These are phyloP conservation scores for Egretta garzetta DNA, from an alignment of 2,113 vertebrate genomes.

Conservation along the genomic window DNA sequence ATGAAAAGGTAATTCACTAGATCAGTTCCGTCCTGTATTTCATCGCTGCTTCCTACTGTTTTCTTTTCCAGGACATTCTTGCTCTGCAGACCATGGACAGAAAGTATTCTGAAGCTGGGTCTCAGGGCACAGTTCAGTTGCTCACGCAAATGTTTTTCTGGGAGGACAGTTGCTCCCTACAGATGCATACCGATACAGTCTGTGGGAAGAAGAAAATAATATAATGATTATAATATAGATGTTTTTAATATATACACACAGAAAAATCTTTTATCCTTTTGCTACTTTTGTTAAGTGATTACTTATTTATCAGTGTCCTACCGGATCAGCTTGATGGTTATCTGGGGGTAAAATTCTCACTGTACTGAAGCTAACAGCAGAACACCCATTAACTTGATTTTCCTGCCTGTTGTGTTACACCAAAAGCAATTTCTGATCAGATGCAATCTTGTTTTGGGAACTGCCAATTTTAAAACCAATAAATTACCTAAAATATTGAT, in stretches of 20 bases:
- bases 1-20: slow-evolving; percentile 7
- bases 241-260: background rate
- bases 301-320: background rate
- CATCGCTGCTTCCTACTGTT: background rate
- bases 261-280: background rate
- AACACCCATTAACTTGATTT: background rate
- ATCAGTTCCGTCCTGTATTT: background rate
- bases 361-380: background rate
- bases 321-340: background rate
- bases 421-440: background rate
- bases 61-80: slow-evolving; percentile 49
- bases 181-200: background rate
- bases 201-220: slow-evolving; percentile 15
- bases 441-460: background rate
- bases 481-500: background rate
- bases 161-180: background rate
- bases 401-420: rapidly evolving
- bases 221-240: background rate
- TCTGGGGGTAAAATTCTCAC: background rate
- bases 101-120: background rate
- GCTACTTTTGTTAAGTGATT: background rate
- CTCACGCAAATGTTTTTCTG: background rate
- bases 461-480: background rate
- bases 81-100: background rate
- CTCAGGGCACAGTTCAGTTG: background rate